Conservation (phyloP, 2,797 vertebrate genomes). For the Acipenser ruthenus region DNA sequence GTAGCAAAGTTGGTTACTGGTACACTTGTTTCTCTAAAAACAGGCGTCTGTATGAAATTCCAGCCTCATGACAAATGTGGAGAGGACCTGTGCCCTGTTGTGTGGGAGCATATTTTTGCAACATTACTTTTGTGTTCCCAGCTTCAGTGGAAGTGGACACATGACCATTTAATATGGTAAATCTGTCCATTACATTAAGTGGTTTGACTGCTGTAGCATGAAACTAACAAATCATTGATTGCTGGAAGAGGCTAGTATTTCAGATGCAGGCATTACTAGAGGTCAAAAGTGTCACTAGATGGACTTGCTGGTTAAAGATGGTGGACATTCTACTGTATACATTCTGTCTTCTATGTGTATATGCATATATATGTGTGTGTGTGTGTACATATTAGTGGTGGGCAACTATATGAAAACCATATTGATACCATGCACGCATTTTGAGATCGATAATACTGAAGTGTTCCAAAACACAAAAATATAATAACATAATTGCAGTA, state of each 20-base stretch:
- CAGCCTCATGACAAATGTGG: constrained; percentile 63
- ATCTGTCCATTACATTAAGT: background rate
- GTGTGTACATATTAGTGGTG: background rate
- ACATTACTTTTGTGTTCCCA: constrained; percentile 78
- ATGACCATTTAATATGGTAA: constrained; percentile 78
- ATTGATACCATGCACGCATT: too few species aligned
- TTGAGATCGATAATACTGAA: too few species aligned
- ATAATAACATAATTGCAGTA: too few species aligned
- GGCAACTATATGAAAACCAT: too few species aligned
- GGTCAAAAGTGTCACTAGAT: background rate
- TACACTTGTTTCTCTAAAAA: constrained; percentile 65
- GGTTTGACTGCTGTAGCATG: background rate
- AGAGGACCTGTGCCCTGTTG: constrained; percentile 64
- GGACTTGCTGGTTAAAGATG: background rate
- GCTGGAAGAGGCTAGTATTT: background rate
- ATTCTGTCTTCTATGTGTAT: background rate
- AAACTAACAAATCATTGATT: background rate
- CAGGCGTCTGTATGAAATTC: constrained; percentile 64
- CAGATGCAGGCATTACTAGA: background rate
- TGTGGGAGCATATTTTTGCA: constrained; percentile 79
- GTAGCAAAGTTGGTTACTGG: constrained; percentile 64
- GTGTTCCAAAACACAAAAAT: too few species aligned
- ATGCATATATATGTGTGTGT: background rate
- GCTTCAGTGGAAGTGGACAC: constrained; percentile 84
- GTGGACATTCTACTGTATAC: background rate